Evolutionary conservation across 2,888 invertebrate species (phyloP), one percentile per base, ranked within the genome.

Genomic region (Nomada lathburiana): DNA sequence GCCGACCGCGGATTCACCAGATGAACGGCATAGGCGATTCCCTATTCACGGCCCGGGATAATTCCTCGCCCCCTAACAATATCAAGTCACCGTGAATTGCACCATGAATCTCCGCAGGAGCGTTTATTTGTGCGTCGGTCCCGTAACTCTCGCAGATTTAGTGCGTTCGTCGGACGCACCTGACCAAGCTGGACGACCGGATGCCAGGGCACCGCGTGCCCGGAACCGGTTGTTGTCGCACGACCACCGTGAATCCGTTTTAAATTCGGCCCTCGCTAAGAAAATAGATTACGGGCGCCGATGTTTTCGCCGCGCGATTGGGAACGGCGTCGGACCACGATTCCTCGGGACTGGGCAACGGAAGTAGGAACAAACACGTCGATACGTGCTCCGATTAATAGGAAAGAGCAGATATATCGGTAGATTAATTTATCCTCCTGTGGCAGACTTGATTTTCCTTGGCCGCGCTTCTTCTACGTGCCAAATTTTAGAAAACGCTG

Each of bases 81-180:
- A 91, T 91, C 90, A 89, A 90, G 91, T 88, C 87, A 82, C 82
- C 82, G 86, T 86, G 90, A 91, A 91, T 90, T 89, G 89, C 87
- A 75, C 87, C 90, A 53, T 91, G 92, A 90, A 91, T 91, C 91
- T 91, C 84, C 79, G 76, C 67, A 70, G 69, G 73, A 89, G 84
- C 87, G 87, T 90, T 91, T 90, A 90, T 91, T 89, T 88, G 87
- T 86, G 84, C 55, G 88, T 84, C 86, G 86, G 85, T 47, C 87
- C 87, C 89, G 91, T 90, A 89, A 91, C 91, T 91, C 89, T 87
- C 80, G 85, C 80, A 89, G 89, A 91, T 91, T 91, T 90, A 91
- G 89, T 90, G 87, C 90, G 86, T 91, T 89, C 89, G 84, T 88
- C 84, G 86, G 88, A 83, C 88, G 89, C 90, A 90, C 88, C 89